Percentiles rank a stretch among this genome's conserved stretches.
phyloP scores from a whole-genome alignment of 2,888 invertebrate genomes.

The Clivina fossor region DNA sequence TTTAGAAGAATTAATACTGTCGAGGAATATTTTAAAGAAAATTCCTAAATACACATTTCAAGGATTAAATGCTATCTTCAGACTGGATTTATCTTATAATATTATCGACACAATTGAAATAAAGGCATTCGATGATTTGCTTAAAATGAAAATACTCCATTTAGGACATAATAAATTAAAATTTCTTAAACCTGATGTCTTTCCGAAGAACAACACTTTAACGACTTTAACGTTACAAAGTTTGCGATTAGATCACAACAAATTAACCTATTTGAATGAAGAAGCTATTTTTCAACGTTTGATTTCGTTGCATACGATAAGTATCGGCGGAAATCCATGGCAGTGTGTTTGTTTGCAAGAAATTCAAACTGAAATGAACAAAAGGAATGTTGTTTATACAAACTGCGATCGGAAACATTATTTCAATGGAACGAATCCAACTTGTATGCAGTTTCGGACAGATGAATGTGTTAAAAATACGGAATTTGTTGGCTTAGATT shows the following conservation, averaged over 20 bases:
- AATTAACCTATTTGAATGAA: slow-evolving; percentile 26
- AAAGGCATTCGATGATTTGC: slow-evolving; percentile 22
- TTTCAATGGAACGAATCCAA: slow-evolving; percentile 14
- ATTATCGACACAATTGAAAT: slow-evolving; percentile 29
- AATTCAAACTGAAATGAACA: slow-evolving; percentile 21
- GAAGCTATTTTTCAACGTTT: slow-evolving; percentile 5
- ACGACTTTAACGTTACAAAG: slow-evolving; percentile 19
- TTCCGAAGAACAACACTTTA: slow-evolving; percentile 24
- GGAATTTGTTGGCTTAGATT: slow-evolving; percentile 18
- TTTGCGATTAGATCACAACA: slow-evolving; percentile 32
- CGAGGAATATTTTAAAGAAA: slow-evolving; percentile 31
- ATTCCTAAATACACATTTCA: slow-evolving; percentile 13
- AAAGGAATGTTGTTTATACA: slow-evolving; percentile 5
- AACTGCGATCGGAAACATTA: slow-evolving; percentile 15
- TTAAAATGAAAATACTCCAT: slow-evolving; percentile 23
- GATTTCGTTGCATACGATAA: slow-evolving; percentile 21
- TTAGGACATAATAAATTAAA: slow-evolving; percentile 16
- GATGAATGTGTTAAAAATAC: slow-evolving; percentile 17
- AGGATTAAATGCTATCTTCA: slow-evolving; percentile 25
- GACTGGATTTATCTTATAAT: slow-evolving; percentile 36
- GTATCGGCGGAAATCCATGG: slow-evolving; percentile 37
- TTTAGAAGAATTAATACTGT: slow-evolving; percentile 33
- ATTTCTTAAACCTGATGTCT: slow-evolving; percentile 18
- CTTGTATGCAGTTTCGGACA: slow-evolving; percentile 12
- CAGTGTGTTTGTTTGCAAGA: slow-evolving; percentile 32